Percentiles rank a stretch among this genome's conserved stretches.
phyloP scores from a whole-genome alignment of 2,888 invertebrate species.

The Sylvicola cinctus region DNA sequence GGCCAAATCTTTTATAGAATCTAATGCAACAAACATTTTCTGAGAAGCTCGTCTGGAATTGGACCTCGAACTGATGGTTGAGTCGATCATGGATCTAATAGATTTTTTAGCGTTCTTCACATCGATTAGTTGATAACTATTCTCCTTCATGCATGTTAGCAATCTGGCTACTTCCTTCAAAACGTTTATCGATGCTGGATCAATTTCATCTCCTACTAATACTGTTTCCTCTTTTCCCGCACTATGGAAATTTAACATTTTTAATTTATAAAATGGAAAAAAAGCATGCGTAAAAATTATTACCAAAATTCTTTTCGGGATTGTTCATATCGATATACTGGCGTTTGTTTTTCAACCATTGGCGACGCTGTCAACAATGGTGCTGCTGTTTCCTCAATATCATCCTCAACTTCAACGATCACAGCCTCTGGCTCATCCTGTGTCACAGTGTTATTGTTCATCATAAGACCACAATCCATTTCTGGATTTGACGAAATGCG shows the following conservation, averaged over 20 bases:
- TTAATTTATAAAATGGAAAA: too few species aligned
- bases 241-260: too few species aligned
- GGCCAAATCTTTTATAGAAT: slow-evolving; percentile 22
- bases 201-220: slow-evolving; percentile 1
- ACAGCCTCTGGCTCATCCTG: slow-evolving; percentile 45
- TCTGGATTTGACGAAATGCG: slow-evolving; percentile 13
- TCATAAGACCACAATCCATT: slow-evolving; percentile 13
- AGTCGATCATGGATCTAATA: slow-evolving; percentile 6
- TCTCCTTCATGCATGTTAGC: too few species aligned
- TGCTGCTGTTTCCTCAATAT: slow-evolving; percentile 58
- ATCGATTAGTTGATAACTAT: neutral
- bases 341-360: slow-evolving; percentile 41
- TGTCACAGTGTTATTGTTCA: slow-evolving; percentile 11
- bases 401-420: slow-evolving; percentile 61
- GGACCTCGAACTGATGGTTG: slow-evolving; percentile 7
- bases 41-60: slow-evolving; percentile 2
- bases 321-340: slow-evolving; percentile 47
- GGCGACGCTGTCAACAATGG: slow-evolving; percentile 43
- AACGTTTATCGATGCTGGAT: neutral
- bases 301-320: slow-evolving; percentile 36
- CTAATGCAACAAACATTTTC: slow-evolving; percentile 15
- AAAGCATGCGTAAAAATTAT: slow-evolving; percentile 8
- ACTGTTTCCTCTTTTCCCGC: slow-evolving; percentile 2
- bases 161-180: neutral
- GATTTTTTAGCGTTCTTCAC: slow-evolving; percentile 4